Base-by-base conservation (phyloP, 2,888 invertebrate genomes). In the Apoda limacodes region DNA sequence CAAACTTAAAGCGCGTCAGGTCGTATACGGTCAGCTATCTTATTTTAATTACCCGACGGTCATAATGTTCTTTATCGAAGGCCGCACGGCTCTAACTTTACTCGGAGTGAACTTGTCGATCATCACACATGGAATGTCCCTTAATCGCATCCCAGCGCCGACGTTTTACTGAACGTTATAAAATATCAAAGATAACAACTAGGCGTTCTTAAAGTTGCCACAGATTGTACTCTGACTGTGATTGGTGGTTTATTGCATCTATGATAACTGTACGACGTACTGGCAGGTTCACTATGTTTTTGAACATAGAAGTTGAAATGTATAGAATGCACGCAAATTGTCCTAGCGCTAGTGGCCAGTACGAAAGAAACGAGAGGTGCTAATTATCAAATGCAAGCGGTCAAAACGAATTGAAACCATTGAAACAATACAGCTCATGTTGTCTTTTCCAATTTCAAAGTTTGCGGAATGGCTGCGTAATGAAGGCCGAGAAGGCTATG, bases 121-220 rank as follows among this genome's bases (percentile, higher is more conserved):
- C 45, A 32, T 40, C 32, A 40, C 46, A 43, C 46, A 36, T 58
- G 72, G 78, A 78, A 76, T 78, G 76, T 72, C 66, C 59, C 66
- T 65, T 66, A 65, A 69, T 70, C 68, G 64, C 68, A 64, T 63
- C 61, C 67, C 68, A 70, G 67, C 55, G 71, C 70, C 72, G 74
- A 60, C 71, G 65, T 72, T 80, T 80, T 78, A 80, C 76, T 61
- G 78, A 65, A 72, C 67, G 62, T 76, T 75, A 80, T 80, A 80
- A 80, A 80, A 75, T 75, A 70, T 74, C 67, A 66, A 68, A 76
- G 78, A 80, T 80, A 78, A 78, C 74, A 75, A 71, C 71, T 66
- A 67, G 59, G 65, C 63, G 60, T 61, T 62, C 55, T 60, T 64
- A 62, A 58, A 59, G 59, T 49, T 56, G 55, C 62, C 52, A 55